Base-by-base conservation (phyloP, 1,140 invertebrate genomes). In the Campoletis sonorensis region DNA sequence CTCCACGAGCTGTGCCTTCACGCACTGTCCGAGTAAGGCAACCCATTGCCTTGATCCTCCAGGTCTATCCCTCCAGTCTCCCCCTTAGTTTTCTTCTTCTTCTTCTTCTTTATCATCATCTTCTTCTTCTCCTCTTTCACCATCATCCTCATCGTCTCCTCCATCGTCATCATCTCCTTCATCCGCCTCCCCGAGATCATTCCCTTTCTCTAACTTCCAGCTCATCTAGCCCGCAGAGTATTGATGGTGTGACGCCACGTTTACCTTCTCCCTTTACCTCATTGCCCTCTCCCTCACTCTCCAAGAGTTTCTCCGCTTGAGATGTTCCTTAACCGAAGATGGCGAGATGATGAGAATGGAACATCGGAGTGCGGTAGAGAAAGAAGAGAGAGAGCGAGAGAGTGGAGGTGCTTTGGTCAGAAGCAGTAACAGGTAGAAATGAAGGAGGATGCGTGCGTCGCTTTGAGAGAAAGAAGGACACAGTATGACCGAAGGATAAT, bases 401-500 rank as follows among this genome's bases (percentile, higher is more conserved):
- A 33, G 30, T 11, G 13, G 11, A 45, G 40, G 13, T 5, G 11
- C 40, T 45, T 45, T 45, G 11, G 40, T 45, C 61, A 23, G 61
- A 23, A 67, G 61, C 23, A 67, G 26, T 13, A 67, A 67, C 61
- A 67, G 61, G 61, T 67, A 67, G 61, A 67, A 67, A 45, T 45
- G 40, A 45, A 45, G 40, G 11, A 45, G 40, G 13, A 81, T 4
- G 27, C 13, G 27, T 33, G 37, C n/a, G 72, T 4, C 21, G 49
- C 8, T 18, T 30, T 10, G 77, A 40, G 77, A 64, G 51, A 64
- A 49, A 79, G 54, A 68, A 33, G 27, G 68, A 51, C 13, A 84
- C 18, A 68, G 5, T 51, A 33, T 54, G 21, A 81, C 86, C 81
- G 86, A 81, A 86, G 80, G 83, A 88, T 87, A 86, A 87, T 87